Percentiles rank a stretch among this genome's conserved stretches.
Conservation (phyloP, 2,888 invertebrate species). For the Athrips mouffetella region DNA sequence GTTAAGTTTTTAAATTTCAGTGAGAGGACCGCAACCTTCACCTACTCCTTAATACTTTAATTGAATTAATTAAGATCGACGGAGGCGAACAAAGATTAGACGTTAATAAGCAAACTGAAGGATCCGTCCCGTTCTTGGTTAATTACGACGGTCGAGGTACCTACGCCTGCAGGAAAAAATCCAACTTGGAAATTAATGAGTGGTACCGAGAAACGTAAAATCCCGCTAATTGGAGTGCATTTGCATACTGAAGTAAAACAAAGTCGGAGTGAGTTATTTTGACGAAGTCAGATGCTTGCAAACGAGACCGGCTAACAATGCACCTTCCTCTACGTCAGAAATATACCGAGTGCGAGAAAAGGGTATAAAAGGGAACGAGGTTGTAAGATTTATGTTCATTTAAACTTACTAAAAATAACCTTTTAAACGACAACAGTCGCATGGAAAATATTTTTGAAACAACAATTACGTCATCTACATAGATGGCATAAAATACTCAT, state of each 20-base stretch:
- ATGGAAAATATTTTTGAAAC: no score
- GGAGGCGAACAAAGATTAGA: slow-evolving; percentile 66
- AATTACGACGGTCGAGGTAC: slow-evolving; percentile 61
- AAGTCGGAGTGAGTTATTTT: slow-evolving; percentile 64
- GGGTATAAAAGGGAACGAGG: slow-evolving; percentile 13
- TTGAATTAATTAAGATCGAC: slow-evolving; percentile 73
- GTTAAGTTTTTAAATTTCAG: slow-evolving; percentile 76
- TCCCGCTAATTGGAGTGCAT: slow-evolving; percentile 72
- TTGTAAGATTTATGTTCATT: background rate
- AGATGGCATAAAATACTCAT: background rate
- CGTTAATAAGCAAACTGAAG: slow-evolving; percentile 72
- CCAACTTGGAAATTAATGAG: slow-evolving; percentile 67
- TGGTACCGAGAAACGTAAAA: slow-evolving; percentile 65
- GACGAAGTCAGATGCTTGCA: slow-evolving; percentile 54
- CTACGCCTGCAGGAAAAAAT: slow-evolving; percentile 56
- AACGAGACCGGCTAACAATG: slow-evolving; percentile 30
- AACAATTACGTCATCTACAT: no score
- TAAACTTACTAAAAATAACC: background rate
- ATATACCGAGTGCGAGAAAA: slow-evolving; percentile 19
- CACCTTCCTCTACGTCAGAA: slow-evolving; percentile 6
- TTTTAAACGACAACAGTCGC: no score
- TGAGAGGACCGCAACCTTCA: slow-evolving; percentile 73
- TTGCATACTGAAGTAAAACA: slow-evolving; percentile 72
- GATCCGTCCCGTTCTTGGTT: slow-evolving; percentile 64
- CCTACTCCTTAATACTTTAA: slow-evolving; percentile 73